Conservation (phyloP, 2,797 vertebrate species). For the Pseudochirops corinnae region DNA sequence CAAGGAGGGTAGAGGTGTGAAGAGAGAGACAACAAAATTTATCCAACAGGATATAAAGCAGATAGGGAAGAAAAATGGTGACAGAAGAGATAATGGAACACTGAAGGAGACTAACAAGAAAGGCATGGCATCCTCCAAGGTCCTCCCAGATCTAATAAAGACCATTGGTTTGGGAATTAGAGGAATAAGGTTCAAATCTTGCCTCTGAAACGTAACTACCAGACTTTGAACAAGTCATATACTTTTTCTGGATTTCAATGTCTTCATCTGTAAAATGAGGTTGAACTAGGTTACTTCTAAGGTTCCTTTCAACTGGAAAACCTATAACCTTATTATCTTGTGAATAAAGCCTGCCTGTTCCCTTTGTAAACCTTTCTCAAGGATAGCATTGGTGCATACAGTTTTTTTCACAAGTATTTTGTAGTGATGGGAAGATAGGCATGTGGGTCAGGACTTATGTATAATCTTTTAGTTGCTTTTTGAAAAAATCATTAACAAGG, state of each 20-base stretch:
- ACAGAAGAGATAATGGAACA: background rate
- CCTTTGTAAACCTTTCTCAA: background rate
- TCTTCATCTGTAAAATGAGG: background rate
- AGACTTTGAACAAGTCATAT: background rate
- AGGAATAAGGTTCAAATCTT: background rate
- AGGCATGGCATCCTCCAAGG: background rate
- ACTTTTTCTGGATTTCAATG: background rate
- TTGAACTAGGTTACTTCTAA: background rate
- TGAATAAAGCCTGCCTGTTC: background rate
- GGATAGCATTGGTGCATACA: background rate
- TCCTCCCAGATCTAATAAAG: background rate
- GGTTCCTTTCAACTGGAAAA: background rate
- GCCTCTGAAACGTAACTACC: background rate
- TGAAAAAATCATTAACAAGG: background rate
- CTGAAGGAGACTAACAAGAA: background rate
- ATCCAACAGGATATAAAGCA: background rate
- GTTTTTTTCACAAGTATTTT: background rate
- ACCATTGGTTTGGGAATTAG: background rate
- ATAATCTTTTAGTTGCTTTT: background rate
- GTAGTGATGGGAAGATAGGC: background rate
- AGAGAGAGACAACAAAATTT: background rate
- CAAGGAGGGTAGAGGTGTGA: background rate
- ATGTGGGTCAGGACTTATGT: background rate
- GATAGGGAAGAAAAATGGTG: background rate
- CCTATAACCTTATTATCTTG: background rate